These are phyloP conservation scores for Idaea aversata DNA, from an alignment of 2,888 invertebrate genomes.

Conservation along the genomic window DNA sequence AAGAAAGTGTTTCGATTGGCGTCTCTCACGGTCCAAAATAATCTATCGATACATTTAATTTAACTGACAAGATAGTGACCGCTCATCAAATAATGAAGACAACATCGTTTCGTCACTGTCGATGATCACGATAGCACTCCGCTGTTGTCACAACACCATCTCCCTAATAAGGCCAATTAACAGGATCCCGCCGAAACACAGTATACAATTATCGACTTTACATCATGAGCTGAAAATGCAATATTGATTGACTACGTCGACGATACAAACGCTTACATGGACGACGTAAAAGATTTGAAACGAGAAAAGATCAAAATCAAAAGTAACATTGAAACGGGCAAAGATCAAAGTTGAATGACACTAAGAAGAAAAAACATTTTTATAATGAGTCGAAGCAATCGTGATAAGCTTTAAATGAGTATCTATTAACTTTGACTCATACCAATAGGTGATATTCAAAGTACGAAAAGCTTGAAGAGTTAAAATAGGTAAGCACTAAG, in stretches of 20 bases:
- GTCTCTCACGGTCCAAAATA: conserved; percentile 76
- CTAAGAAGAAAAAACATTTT: conserved; percentile 49
- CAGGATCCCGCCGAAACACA: conserved; percentile 53
- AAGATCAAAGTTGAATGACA: conserved; percentile 79
- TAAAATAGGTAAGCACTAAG: neutral
- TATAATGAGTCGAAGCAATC: conserved; percentile 55
- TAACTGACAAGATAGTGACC: conserved; percentile 79
- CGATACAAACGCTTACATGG: conserved; percentile 39
- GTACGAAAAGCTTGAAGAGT: conserved; percentile 6
- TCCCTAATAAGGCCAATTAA: conserved; percentile 80
- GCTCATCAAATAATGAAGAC: conserved; percentile 80
- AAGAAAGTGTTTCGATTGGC: conserved; percentile 66
- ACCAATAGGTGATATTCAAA: neutral
- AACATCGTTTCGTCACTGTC: conserved; percentile 81
- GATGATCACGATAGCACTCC: conserved; percentile 80
- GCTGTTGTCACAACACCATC: conserved; percentile 79
- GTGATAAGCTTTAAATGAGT: conserved; percentile 53
- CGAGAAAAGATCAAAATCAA: conserved; percentile 65
- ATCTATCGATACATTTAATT: conserved; percentile 80
- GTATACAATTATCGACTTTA: conserved; percentile 59
- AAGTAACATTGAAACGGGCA: conserved; percentile 62
- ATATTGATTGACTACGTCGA: conserved; percentile 34
- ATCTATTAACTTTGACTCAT: conserved; percentile 27
- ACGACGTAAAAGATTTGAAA: conserved; percentile 53
- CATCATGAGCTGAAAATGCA: conserved; percentile 42